phyloP scores from a whole-genome alignment of 2,888 invertebrate species.

The Scaptomyza cyrtandrae region DNA sequence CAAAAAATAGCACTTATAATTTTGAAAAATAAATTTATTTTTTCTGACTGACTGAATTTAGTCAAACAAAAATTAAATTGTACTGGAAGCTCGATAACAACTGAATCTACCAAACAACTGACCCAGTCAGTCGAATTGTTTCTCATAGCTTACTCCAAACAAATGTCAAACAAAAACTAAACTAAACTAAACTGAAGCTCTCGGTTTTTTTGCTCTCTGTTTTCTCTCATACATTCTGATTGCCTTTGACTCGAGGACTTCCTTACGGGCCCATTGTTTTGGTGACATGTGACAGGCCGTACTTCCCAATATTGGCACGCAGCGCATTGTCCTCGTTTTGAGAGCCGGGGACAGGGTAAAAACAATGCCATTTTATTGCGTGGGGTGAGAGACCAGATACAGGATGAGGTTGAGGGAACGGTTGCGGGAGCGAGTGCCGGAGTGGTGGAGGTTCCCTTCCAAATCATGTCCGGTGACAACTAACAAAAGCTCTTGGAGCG shows the following conservation, averaged over 20 bases:
- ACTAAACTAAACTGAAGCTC: not conserved
- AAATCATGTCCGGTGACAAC: slow-evolving; percentile 55
- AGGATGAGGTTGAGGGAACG: not conserved
- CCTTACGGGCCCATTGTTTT: slow-evolving; percentile 44
- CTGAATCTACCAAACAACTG: not conserved
- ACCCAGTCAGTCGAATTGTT: slow-evolving; percentile 5
- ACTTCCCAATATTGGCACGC: slow-evolving; percentile 66
- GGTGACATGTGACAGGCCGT: slow-evolving; percentile 74
- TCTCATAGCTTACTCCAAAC: slow-evolving; percentile 28
- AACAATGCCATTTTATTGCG: slow-evolving; percentile 37
- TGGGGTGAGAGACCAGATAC: slow-evolving; percentile 8
- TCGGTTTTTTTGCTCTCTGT: not conserved
- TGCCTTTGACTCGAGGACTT: slow-evolving; percentile 56
- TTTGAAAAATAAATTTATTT: slow-evolving; percentile 16
- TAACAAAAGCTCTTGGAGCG: slow-evolving; percentile 58
- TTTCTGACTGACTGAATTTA: not conserved
- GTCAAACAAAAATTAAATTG: slow-evolving; percentile 1
- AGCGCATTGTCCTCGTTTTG: slow-evolving; percentile 44
- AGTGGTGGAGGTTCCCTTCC: slow-evolving; percentile 11
- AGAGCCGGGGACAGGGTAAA: slow-evolving; percentile 35
- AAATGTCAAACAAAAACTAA: slow-evolving; percentile 17
- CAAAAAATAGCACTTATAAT: slow-evolving; percentile 8
- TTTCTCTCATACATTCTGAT: slow-evolving; percentile 15
- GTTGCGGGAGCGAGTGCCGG: not conserved
- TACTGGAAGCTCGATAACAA: not conserved